These are phyloP conservation scores for Morpho helenor DNA, from an alignment of 2,888 invertebrate species.

Conservation along the genomic window DNA sequence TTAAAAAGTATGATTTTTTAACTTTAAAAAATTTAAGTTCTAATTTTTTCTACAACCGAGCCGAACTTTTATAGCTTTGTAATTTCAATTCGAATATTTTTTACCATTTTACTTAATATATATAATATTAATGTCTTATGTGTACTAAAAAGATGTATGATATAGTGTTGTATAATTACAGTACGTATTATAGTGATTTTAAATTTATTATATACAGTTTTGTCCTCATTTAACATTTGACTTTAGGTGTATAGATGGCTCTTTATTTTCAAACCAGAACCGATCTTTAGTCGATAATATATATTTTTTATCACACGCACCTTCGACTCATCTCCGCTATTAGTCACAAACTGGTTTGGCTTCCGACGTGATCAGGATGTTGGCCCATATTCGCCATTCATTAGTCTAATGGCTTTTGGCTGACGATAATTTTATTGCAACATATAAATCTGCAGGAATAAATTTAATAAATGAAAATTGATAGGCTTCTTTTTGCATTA, in stretches of 20 bases:
- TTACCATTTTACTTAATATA: too few species aligned
- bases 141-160: too few species aligned
- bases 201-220: not conserved
- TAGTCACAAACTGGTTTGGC: slow-evolving; percentile 65
- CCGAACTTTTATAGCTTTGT: too few species aligned
- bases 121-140: too few species aligned
- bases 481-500: too few species aligned
- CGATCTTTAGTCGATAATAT: slow-evolving; percentile 7
- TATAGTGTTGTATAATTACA: too few species aligned
- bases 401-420: slow-evolving; percentile 56
- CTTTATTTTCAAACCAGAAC: slow-evolving; percentile 7
- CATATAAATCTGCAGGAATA: slow-evolving; percentile 42
- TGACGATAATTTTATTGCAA: slow-evolving; percentile 53
- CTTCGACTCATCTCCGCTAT: slow-evolving; percentile 59
- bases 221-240: not conserved
- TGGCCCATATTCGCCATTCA: slow-evolving; percentile 71
- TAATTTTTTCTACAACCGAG: too few species aligned
- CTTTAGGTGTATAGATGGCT: slow-evolving; percentile 1
- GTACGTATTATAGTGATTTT: too few species aligned
- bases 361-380: slow-evolving; percentile 71
- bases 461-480: slow-evolving; percentile 12
- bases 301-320: slow-evolving; percentile 18
- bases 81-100: too few species aligned
- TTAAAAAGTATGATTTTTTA: too few species aligned
- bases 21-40: too few species aligned